Evolutionary conservation across 92 coral and sea anemone species (phyloP), one percentile per base, ranked within the genome.

Genomic region (Montipora capitata): DNA sequence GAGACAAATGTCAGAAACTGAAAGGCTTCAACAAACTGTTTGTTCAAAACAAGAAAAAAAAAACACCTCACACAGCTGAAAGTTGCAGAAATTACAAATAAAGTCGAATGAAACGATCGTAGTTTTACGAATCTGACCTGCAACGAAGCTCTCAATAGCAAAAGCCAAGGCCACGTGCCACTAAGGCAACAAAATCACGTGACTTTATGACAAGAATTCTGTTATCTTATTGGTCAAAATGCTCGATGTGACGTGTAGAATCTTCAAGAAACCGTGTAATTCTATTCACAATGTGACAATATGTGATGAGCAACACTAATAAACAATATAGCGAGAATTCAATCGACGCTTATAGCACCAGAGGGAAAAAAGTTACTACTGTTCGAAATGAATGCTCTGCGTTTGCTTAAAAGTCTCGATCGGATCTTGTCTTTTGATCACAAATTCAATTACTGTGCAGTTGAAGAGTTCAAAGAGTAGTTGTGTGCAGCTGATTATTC

Each of bases 131-230:
- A 83, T 51, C 80, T 83, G 87, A 83, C 87, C 87, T 83, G 87
- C 82, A 27, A 51, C 76, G 80, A 82, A 67, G 84, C 79, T 72
- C 74, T 94, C 92, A 90, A 88, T 92, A 79, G 87, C 92, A 88
- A 93, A 92, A 93, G 93, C 96, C 93, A 91, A 93, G 93, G 96
- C 98, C 98, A 95, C 98, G 98, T 95, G 98, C 98, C 96, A 86
- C 94, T 96, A 93, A 94, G 88, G 94, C 74, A 89, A 92, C 98
- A 94, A 92, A 95, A 90, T 90, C 98, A 95, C 98, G 98, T 95
- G 98, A 95, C 96, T 86, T 91, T 88, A 90, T 93, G 96, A 93
- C 94, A 93, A 54, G 94, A 70, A 56, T 79, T 13, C 68, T 43
- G 85, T 45, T 0, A 59, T 43, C 44, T 62, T 18, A 85, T 85